These are phyloP conservation scores for Fundulus diaphanus DNA, from an alignment of 2,797 vertebrate species.

Conservation along the genomic window DNA sequence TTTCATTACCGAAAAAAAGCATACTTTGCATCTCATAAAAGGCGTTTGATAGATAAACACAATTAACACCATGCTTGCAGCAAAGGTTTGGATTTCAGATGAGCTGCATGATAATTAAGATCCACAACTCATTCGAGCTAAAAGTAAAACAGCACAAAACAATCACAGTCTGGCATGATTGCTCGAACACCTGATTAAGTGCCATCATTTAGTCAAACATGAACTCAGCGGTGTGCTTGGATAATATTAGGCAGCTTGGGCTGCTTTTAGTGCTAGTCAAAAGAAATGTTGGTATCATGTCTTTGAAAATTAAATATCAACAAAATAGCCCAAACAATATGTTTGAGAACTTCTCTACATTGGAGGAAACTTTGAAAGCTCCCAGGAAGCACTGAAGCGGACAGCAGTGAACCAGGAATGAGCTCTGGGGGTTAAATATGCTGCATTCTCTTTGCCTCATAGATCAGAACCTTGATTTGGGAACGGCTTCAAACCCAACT, in stretches of 20 bases:
- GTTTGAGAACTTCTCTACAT: too few relatives aligned
- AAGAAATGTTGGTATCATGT: background rate
- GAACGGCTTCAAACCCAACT: background rate
- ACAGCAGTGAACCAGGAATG: too few relatives aligned
- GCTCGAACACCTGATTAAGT: slow-evolving; percentile 44
- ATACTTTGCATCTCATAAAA: slow-evolving; percentile 6
- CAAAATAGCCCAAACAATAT: too few relatives aligned
- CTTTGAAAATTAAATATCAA: background rate
- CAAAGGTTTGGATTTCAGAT: slow-evolving; percentile 14
- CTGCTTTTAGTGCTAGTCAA: background rate
- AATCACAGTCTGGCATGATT: slow-evolving; percentile 46
- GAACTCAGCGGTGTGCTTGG: slow-evolving; percentile 28
- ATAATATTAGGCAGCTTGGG: slow-evolving; percentile 19
- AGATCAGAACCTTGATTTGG: background rate
- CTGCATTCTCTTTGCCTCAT: background rate
- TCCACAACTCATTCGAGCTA: slow-evolving; percentile 37
- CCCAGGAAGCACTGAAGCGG: background rate
- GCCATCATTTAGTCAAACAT: slow-evolving; percentile 44
- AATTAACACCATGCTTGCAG: background rate
- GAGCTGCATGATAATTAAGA: slow-evolving; percentile 19
- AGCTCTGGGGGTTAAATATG: background rate
- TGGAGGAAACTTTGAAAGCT: background rate
- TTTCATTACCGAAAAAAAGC: background rate
- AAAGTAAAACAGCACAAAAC: slow-evolving; percentile 17
- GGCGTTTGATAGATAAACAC: slow-evolving; percentile 4